Evolutionary conservation across 2,888 invertebrate genomes (phyloP).

Genomic region (Microctonus brassicae): DNA sequence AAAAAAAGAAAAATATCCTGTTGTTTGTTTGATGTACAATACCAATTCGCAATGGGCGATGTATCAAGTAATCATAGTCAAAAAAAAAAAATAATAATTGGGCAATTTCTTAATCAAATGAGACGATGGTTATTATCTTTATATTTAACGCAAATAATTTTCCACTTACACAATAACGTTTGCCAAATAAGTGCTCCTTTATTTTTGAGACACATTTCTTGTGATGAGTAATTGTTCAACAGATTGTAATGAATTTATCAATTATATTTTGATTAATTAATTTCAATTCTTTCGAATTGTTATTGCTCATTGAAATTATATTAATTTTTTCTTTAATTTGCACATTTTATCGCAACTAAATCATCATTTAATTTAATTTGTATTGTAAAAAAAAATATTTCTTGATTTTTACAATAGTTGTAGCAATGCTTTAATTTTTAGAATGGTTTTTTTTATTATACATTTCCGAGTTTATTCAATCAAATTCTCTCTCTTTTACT

Average conservation of each 20-base stretch:
- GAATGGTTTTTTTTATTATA: too few species aligned
- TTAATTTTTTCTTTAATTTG: neutral
- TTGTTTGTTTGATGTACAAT: neutral
- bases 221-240: neutral
- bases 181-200: neutral
- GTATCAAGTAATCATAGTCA: neutral
- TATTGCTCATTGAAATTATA: neutral
- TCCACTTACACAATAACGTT: neutral
- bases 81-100: neutral
- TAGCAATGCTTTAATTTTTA: too few species aligned
- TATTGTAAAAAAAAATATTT: too few species aligned
- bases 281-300: neutral
- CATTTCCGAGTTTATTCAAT: neutral
- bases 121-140: neutral
- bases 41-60: neutral
- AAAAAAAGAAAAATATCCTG: neutral
- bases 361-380: too few species aligned
- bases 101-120: neutral
- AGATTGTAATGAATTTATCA: neutral
- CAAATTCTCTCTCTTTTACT: neutral
- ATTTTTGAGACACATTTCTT: neutral
- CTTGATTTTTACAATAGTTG: too few species aligned
- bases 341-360: too few species aligned
- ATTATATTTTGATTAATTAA: neutral
- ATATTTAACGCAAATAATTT: neutral